A percentile compares a stretch with the other conserved stretches of the same genome.
phyloP scores from a whole-genome alignment of 2,888 invertebrate species.

The Trichopoda pennipes region DNA sequence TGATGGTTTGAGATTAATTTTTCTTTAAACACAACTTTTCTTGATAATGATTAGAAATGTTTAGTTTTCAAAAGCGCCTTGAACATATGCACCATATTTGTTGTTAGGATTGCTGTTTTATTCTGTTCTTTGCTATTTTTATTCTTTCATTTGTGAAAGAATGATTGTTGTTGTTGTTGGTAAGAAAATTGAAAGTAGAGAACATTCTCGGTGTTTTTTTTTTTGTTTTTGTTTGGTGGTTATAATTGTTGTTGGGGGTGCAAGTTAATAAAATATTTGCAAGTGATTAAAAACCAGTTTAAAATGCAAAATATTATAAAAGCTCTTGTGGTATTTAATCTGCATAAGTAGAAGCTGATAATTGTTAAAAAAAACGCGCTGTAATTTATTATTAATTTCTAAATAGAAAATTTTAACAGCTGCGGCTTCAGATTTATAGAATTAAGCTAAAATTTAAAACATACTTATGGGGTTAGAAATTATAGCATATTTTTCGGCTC shows the following conservation, averaged over 20 bases:
- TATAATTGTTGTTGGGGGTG: conserved; percentile 36
- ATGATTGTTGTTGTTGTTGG: conserved; percentile 12
- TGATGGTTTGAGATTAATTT: conserved; percentile 47
- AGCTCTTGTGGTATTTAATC: not conserved
- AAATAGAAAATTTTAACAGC: not conserved
- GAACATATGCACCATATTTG: conserved; percentile 58
- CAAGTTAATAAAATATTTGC: conserved; percentile 55
- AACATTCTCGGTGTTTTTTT: not conserved
- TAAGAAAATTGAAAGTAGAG: not conserved
- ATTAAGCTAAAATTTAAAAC: too few relatives aligned
- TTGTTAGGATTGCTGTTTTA: not conserved
- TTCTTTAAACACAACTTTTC: conserved; percentile 25
- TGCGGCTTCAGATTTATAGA: too few relatives aligned
- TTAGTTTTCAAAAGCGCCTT: conserved; percentile 54
- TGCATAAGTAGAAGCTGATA: not conserved
- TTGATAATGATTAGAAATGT: conserved; percentile 26
- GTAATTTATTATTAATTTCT: not conserved
- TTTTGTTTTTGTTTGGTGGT: too few relatives aligned
- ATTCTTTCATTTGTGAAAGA: conserved; percentile 3
- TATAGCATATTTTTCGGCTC: too few relatives aligned
- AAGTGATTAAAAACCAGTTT: conserved; percentile 35
- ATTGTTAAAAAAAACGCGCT: not conserved
- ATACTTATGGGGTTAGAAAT: too few relatives aligned
- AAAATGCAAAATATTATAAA: conserved; percentile 25
- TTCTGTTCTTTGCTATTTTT: not conserved